Base-by-base conservation (phyloP, 1,140 invertebrate species). In the Drosophila kohkoa region DNA sequence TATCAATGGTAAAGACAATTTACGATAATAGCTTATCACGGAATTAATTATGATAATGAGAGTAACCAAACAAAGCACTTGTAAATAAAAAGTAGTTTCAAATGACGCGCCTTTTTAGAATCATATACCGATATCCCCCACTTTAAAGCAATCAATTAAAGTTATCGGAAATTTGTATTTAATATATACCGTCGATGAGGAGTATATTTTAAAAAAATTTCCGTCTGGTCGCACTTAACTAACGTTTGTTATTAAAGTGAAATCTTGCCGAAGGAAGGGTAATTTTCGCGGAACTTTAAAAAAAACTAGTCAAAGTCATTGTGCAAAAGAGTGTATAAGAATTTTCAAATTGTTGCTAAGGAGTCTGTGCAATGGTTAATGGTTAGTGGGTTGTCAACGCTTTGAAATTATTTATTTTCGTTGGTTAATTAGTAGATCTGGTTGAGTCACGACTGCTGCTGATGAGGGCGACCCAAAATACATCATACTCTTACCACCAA, bases 381-480 rank as follows among this genome's bases (percentile, higher is more conserved):
- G 72, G 72, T 75, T 75, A 63, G 72, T 28, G 7, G 7, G n/a
- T 15, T 11, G 7, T 30, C 5, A 48, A 49, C 6, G 30, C 6
- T 11, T 15, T 15, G 46, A 48, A 43, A 48, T 45, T 5, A 11
- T 11, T 4, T 25, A 2, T 28, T 1, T 30, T n/a, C 20, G 13
- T 6, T 8, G 35, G 35, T 8, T 70, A 63, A 75, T 75, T 66
- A 51, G 16, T 2, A 13, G 66, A 75, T 75, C 72, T 75, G 13
- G 57, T 63, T 75, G 72, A 75, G 66, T 75, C 72, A 75, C 72
- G 51, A 66, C 63, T 57, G 41, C 8, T 38, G 20, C 38, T 55
- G 58, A 57, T 75, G 55, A 59, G 64, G 71, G 64, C 66, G 25
- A 52, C n/a, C 52, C 2, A 60, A 30, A 71, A 64, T 28, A 15